Base-by-base conservation (phyloP, 2,113 vertebrate species). In the Laticauda colubrina region DNA sequence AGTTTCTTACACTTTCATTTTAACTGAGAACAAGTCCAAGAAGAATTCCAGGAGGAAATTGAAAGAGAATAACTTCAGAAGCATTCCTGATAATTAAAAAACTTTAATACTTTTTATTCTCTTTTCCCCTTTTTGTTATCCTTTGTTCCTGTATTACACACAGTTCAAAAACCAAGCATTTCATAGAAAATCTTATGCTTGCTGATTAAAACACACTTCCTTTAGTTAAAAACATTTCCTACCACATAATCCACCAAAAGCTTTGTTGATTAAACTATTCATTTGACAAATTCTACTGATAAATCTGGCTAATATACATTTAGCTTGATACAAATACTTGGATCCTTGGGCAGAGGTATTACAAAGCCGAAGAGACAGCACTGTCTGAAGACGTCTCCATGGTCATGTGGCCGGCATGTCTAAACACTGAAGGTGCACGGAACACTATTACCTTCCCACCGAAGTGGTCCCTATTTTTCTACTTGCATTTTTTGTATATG, bases 151-250 rank as follows among this genome's bases (percentile, higher is more conserved):
- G 21, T 91, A 85, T 81, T 51, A 81, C 51, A 91, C 24, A 1
- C 61, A 90, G 29, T 91, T 91, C 51, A 85, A 85, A 91, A 91
- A 85, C 20, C 64, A 56, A 91, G 54, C 51, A 81, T 90, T n/a
- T 90, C 34, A 54, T 85, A 91, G 39, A 29, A 24, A 56, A 9
- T 10, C 45, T 29, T 56, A 91, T 3, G 24, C n/a, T 39, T 6
- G 39, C 53, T 85, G 75, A 91, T 91, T 57, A 85, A 57, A 91
- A 85, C 43, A 85, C 9, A 10, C 14, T 15, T 57, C 23, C 39
- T 85, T 85, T 24, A 20, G 56, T 91, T 85, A 85, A 91, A 91
- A 45, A 15, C 2, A 57, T 54, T 39, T 69, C 90, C 51, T 39
- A 56, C 7, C 34, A 85, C 34, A 57, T 85, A 85, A 85, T 91